phyloP scores from a whole-genome alignment of 2,113 vertebrate species.

The Clarias batrachus region DNA sequence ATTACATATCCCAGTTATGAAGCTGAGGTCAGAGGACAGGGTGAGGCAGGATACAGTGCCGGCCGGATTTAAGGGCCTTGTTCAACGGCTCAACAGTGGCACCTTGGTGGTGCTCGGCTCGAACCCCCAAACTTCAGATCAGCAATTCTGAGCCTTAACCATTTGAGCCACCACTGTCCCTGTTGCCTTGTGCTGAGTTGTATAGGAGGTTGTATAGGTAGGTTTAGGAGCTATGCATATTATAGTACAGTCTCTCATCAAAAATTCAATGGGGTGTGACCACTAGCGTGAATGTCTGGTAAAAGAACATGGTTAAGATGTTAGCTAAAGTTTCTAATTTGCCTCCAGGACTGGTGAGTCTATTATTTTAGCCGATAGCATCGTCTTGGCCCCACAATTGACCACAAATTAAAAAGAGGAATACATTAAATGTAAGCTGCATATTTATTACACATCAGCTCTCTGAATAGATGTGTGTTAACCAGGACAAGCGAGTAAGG shows the following conservation, averaged over 20 bases:
- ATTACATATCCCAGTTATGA: too few species aligned
- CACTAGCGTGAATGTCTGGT: not conserved
- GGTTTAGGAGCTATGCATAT: not conserved
- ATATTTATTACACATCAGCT: not conserved
- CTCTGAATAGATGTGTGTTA: not conserved
- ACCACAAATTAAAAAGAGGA: not conserved
- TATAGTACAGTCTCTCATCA: not conserved
- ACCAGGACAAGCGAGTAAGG: slow-evolving; percentile 12
- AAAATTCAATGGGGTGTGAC: not conserved
- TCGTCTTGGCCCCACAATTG: not conserved
- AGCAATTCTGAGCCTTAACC: too few species aligned
- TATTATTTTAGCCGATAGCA: not conserved
- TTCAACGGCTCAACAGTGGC: too few species aligned
- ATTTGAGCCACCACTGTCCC: too few species aligned
- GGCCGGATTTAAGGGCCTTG: too few species aligned
- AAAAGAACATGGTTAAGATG: not conserved
- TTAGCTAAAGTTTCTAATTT: not conserved
- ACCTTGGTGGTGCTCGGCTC: too few species aligned
- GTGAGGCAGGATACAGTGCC: too few species aligned
- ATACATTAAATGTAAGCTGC: not conserved
- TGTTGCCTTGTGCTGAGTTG: too few species aligned
- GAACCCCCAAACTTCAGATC: too few species aligned
- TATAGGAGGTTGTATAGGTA: not conserved
- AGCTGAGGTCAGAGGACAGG: too few species aligned
- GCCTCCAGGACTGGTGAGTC: not conserved